Conservation (phyloP, 2,888 invertebrate species). For the Argyresthia goedartella region DNA sequence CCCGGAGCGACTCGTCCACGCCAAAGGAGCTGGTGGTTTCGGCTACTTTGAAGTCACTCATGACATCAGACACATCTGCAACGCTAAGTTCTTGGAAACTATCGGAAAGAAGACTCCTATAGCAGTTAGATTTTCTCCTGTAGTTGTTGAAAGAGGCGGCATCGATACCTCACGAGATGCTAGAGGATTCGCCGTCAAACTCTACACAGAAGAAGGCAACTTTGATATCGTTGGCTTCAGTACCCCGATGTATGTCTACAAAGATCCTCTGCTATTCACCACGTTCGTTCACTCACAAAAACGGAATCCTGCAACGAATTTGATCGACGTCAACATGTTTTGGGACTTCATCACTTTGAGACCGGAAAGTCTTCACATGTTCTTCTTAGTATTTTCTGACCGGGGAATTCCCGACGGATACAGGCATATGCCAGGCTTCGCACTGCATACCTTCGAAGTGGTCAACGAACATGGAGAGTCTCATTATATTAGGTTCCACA, state of each 20-base stretch:
- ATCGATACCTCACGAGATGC: constrained; percentile 89
- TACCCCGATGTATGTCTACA: constrained; percentile 89
- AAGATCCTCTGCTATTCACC: constrained; percentile 89
- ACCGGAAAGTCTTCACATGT: constrained; percentile 88
- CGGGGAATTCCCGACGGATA: constrained; percentile 91
- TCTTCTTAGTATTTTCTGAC: constrained; percentile 85
- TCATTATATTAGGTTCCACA: constrained; percentile 89
- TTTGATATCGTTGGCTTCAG: constrained; percentile 93
- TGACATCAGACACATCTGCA: constrained; percentile 81
- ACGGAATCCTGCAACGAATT: constrained; percentile 87
- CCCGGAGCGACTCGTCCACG: constrained; percentile 92
- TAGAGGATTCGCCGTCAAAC: constrained; percentile 90
- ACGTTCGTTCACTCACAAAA: constrained; percentile 94
- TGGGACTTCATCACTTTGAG: constrained; percentile 92
- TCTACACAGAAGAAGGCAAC: constrained; percentile 90
- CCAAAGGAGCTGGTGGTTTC: constrained; percentile 92
- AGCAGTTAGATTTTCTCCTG: constrained; percentile 84
- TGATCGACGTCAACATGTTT: constrained; percentile 89
- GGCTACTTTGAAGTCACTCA: constrained; percentile 88
- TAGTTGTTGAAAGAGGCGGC: constrained; percentile 86
- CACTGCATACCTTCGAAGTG: constrained; percentile 90
- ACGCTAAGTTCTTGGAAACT: constrained; percentile 78
- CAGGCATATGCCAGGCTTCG: constrained; percentile 92
- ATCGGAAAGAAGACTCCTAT: constrained; percentile 83
- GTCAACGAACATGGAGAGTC: constrained; percentile 78